Conservation (phyloP, 2,797 vertebrate species). For the Hoplostethus atlanticus region DNA sequence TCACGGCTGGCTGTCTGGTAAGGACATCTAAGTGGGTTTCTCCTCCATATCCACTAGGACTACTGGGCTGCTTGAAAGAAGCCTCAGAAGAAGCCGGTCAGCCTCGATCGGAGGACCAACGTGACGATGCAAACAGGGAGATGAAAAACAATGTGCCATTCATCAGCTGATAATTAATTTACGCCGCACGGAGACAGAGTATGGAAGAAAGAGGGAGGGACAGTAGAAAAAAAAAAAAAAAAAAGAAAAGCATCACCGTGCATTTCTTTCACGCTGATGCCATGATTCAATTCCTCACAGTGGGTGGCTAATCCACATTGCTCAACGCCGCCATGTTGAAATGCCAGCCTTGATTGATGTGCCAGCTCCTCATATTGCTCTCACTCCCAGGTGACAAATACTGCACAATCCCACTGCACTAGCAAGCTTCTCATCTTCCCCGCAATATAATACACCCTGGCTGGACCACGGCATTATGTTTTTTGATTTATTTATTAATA, state of each 20-base stretch:
- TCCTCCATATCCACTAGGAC: neutral
- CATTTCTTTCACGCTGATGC: constrained; percentile 62
- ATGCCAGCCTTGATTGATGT: constrained; percentile 80
- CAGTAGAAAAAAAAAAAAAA: constrained; percentile 20
- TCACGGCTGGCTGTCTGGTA: neutral
- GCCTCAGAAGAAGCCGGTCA: neutral
- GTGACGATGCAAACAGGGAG: neutral
- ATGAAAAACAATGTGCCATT: constrained; percentile 48
- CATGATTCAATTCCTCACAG: constrained; percentile 70
- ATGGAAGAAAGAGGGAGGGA: constrained; percentile 54
- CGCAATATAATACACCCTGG: constrained; percentile 61
- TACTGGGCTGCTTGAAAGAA: too few relatives aligned
- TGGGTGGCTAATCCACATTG: constrained; percentile 78
- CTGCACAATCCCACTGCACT: constrained; percentile 76
- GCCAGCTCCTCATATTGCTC: constrained; percentile 64
- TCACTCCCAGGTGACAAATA: constrained; percentile 73
- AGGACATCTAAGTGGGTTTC: neutral
- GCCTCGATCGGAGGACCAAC: neutral
- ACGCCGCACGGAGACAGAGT: constrained; percentile 51
- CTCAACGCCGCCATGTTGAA: constrained; percentile 70
- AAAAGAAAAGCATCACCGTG: constrained; percentile 33
- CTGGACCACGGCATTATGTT: constrained; percentile 66
- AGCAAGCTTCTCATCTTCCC: constrained; percentile 66
- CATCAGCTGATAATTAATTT: constrained; percentile 75
- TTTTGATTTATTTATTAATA: constrained; percentile 80